These are phyloP conservation scores for Agonopterix heracliana DNA, from an alignment of 2,888 invertebrate species.

Conservation along the genomic window DNA sequence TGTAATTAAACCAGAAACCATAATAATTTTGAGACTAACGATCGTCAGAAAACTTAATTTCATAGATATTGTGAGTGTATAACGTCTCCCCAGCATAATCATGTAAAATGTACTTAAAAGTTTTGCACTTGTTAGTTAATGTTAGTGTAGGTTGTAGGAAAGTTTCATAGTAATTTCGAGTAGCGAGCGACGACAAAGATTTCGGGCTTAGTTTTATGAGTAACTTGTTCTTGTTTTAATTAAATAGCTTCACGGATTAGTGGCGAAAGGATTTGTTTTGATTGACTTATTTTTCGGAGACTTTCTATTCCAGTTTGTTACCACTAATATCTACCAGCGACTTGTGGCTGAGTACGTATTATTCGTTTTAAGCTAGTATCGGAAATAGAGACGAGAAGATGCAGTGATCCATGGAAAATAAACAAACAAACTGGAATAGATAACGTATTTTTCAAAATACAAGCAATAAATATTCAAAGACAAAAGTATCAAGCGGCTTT, in stretches of 20 bases:
- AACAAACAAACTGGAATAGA: too few species aligned
- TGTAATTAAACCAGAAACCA: too few species aligned
- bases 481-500: too few species aligned
- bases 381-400: too few species aligned
- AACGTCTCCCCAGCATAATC: conserved; percentile 27
- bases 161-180: conserved; percentile 41
- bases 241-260: conserved; percentile 37
- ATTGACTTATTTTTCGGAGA: conserved; percentile 12
- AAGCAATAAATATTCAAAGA: too few species aligned
- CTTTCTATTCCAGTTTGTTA: too few species aligned
- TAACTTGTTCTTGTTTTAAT: conserved; percentile 49
- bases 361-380: too few species aligned
- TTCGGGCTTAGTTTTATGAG: conserved; percentile 46
- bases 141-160: conserved; percentile 32
- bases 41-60: background rate
- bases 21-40: too few species aligned
- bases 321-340: too few species aligned
- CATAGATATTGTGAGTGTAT: conserved; percentile 16
- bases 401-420: too few species aligned
- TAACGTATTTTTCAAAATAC: too few species aligned
- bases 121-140: conserved; percentile 40
- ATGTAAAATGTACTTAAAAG: conserved; percentile 42
- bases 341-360: too few species aligned
- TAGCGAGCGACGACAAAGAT: conserved; percentile 40
- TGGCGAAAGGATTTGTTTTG: conserved; percentile 33